Evolutionary conservation across 2,113 vertebrate genomes (phyloP).

Genomic region (Daboia siamensis): DNA sequence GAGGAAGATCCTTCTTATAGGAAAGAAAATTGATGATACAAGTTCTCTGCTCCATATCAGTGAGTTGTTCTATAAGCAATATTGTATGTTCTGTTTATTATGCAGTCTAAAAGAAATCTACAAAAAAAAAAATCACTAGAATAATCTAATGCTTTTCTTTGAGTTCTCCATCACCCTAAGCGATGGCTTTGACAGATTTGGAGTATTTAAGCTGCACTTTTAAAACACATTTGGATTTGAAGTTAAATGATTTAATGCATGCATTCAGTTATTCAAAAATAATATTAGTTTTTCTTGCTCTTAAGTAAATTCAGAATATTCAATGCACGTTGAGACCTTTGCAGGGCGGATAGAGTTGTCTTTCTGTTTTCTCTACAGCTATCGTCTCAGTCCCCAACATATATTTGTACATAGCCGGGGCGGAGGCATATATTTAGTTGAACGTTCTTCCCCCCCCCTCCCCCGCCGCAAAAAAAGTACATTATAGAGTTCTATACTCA

Average conservation of each 20-base stretch:
- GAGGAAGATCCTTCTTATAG: background rate
- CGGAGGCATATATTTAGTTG: background rate
- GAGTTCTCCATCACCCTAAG: background rate
- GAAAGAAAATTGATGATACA: fast-evolving
- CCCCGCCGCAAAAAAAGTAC: background rate
- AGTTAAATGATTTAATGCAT: background rate
- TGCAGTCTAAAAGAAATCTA: background rate
- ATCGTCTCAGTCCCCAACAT: background rate
- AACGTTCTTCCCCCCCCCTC: background rate
- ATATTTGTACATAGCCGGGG: background rate
- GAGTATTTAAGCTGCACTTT: background rate
- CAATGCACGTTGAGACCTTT: background rate
- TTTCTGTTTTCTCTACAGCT: background rate
- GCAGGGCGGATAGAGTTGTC: background rate
- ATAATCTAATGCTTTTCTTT: background rate
- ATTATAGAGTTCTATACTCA: background rate
- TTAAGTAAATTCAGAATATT: background rate
- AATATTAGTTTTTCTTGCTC: background rate
- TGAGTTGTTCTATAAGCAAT: background rate
- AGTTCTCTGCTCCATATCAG: background rate
- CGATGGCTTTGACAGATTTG: background rate
- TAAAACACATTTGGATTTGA: background rate
- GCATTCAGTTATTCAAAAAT: background rate
- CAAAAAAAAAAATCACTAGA: background rate
- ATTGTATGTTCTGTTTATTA: background rate